Evolutionary conservation across 2,113 vertebrate species (phyloP), one percentile per base, ranked within the genome.

Genomic region (Lepus europaeus): DNA sequence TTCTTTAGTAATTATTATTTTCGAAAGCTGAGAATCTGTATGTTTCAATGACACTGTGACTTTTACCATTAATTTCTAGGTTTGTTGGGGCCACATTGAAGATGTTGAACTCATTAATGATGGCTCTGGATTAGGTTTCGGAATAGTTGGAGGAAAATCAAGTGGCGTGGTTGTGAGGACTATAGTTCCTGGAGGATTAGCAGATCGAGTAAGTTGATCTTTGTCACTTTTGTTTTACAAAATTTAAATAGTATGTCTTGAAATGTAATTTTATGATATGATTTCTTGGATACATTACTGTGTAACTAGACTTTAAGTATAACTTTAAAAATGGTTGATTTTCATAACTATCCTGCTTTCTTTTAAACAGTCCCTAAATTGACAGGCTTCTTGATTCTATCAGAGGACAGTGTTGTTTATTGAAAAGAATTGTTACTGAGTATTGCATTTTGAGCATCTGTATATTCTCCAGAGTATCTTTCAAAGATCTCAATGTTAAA

Each of bases 111-210:
- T 99, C 97, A 95, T 99, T 96, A 99, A 99, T 61, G 99, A 99
- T 59, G 99, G 99, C 27, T 99, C 99, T 0, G 99, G 99, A 94
- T 97, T 99, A 97, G 99, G 99, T 63, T 99, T 99, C 94, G 99
- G 99, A 93, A 99, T 99, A 59, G 99, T 99, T 80, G 99, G 99
- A 83, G 99, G 99, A 90, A 99, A 99, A 98, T 98, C 98, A 5
- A 98, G 97, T 6, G 99, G 99, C 6, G 99, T 99, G 88, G 99
- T 99, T 82, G 99, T 99, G 93, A 98, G 99, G 95, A 99, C 99
- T 0, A 98, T 99, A 81, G 97, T 99, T 89, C 98, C 98, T 14
- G 98, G 98, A 97, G 99, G 99, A 92, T 98, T 99, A 92, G 99
- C 99, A 11, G 99, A 99, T 98, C 98, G 98, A 98, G 99, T 99